Evolutionary conservation across 2,797 vertebrate genomes (phyloP), one percentile per base, ranked within the genome.

Genomic region (Dromococcyx pavoninus): DNA sequence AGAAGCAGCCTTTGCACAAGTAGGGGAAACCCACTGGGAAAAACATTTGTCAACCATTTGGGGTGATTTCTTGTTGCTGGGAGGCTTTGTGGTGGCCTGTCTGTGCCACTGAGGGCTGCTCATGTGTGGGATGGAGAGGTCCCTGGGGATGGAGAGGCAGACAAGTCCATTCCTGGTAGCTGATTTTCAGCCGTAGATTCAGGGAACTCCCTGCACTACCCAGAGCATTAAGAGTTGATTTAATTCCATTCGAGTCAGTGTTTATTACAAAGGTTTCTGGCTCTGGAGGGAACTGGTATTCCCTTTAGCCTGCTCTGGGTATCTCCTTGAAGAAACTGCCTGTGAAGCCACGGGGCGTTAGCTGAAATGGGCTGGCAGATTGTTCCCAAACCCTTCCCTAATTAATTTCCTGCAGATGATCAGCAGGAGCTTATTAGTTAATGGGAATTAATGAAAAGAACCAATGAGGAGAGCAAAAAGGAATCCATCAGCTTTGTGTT

Each of bases 41-140:
- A 69, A 84, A 66, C 32, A 23, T 70, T 37, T 84, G 35, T 27
- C 58, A 57, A 5, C 37, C 7, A 12, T 79, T n/a, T 57, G 64
- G 56, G 67, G 35, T 57, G n/a, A 39, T 65, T 74, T 67, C 37
- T 89, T 73, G 19, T 30, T 85, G 67, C 37, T 39, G 48, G 13
- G 43, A 91, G 67, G 46, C 48, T 86, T 88, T 46, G n/a, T 21
- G 30, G 65, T 0, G 1, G 56, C 46, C 46, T 13, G 12, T 62
- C 53, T 65, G 79, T 5, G 6, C 28, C 3, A 2, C 37, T 65
- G 54, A 71, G 50, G 43, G 69, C 33, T 90, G 71, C 33, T 74
- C 0, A 0, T 2, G 1, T 1, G 3, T 18, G 30, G 27, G 54
- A 86, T n/a, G 46, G 41, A 22, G 23, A 57, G 25, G 13, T 86